phyloP scores from a whole-genome alignment of 2,888 invertebrate genomes.

The Ectemnius lituratus region DNA sequence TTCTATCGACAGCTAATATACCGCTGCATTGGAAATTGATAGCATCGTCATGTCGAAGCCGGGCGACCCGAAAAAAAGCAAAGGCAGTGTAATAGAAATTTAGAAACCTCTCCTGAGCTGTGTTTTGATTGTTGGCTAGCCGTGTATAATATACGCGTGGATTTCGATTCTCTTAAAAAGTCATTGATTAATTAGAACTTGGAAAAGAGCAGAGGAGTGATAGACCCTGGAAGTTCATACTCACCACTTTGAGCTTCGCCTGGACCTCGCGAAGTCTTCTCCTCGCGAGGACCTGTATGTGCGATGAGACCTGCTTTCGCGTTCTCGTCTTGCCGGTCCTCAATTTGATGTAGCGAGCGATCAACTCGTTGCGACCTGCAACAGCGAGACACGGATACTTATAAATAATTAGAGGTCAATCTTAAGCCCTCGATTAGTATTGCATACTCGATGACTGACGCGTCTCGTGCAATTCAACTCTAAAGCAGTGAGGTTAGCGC shows the following conservation, averaged over 20 bases:
- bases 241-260: constrained; percentile 98
- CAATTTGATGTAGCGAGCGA: constrained; percentile 99
- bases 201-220: too few species aligned
- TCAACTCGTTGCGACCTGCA: constrained; percentile 99
- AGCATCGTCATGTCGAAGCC: neutral
- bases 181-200: neutral
- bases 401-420: constrained; percentile 1
- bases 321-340: constrained; percentile 99
- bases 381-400: constrained; percentile 64
- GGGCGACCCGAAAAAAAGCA: constrained; percentile 4
- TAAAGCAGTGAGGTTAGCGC: too few species aligned
- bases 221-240: constrained; percentile 76
- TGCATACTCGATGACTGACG: too few species aligned
- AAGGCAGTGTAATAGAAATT: neutral
- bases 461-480: too few species aligned
- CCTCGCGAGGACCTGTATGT: constrained; percentile 99
- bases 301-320: constrained; percentile 99
- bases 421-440: too few species aligned
- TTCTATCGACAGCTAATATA: constrained; percentile 42
- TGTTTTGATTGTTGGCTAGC: neutral
- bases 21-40: constrained; percentile 5
- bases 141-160: neutral
- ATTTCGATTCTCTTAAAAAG: neutral
- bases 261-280: constrained; percentile 99
- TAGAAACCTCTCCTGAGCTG: too few species aligned